Percentiles rank a stretch among this genome's conserved stretches.
Conservation (phyloP, 1,140 invertebrate genomes). For the Heterodera schachtii region DNA sequence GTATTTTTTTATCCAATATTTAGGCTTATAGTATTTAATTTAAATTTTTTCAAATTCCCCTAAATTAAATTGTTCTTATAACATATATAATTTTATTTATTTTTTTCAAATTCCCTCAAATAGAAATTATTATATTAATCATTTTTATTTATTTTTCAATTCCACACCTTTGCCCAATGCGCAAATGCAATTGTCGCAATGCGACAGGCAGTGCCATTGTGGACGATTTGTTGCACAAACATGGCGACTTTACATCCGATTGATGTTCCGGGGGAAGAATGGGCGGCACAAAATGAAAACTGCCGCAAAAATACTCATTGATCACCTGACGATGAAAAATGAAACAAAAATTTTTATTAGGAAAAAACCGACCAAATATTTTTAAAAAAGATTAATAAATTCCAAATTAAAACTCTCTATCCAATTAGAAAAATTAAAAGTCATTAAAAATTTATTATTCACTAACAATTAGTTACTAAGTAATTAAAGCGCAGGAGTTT, state of each 20-base stretch:
- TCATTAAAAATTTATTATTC: too few species aligned
- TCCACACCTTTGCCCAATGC: slow-evolving; percentile 50
- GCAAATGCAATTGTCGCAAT: slow-evolving; percentile 34
- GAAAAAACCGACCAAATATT: not conserved
- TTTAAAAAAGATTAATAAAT: not conserved
- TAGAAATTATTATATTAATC: too few species aligned
- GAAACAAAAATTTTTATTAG: not conserved
- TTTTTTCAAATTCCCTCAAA: too few species aligned
- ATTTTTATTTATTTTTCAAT: not conserved
- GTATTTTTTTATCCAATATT: too few species aligned
- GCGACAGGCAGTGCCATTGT: not conserved
- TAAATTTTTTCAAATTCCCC: too few species aligned
- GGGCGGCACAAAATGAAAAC: slow-evolving; percentile 65
- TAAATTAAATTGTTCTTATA: too few species aligned
- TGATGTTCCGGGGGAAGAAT: slow-evolving; percentile 12
- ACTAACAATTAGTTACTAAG: too few species aligned
- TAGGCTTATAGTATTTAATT: too few species aligned
- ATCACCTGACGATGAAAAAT: slow-evolving; percentile 31
- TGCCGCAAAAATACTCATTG: slow-evolving; percentile 64
- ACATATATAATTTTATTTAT: too few species aligned
- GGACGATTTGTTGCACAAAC: not conserved
- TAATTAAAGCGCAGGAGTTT: too few species aligned
- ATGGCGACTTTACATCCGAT: not conserved
- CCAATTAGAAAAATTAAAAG: too few species aligned
- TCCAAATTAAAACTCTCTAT: not conserved